Evolutionary conservation across 35 echinoderm and acorn worm species (phyloP).

Genomic region (Ptychodera flava): DNA sequence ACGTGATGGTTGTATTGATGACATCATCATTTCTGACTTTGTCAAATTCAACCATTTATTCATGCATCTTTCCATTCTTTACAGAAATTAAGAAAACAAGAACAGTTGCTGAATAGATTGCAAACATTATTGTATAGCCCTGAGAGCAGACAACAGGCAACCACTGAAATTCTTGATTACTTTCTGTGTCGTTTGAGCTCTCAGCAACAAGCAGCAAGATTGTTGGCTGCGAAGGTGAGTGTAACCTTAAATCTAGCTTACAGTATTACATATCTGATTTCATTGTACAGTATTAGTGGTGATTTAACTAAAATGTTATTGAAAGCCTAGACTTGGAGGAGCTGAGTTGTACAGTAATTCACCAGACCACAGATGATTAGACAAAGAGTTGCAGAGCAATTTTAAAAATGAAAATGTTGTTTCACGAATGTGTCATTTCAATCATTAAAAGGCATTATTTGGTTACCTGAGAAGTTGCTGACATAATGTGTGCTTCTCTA

Average conservation of each 20-base stretch:
- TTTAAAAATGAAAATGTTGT: neutral
- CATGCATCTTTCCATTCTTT: no score
- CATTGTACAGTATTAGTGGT: no score
- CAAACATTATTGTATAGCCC: conserved; percentile 43
- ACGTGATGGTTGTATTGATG: no score
- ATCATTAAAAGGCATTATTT: neutral
- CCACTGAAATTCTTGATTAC: conserved; percentile 74
- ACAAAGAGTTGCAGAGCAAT: neutral
- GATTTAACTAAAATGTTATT: no score
- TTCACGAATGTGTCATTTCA: neutral
- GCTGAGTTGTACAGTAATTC: no score
- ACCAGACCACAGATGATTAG: no score
- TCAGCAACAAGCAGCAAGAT: conserved; percentile 51
- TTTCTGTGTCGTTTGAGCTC: conserved; percentile 68
- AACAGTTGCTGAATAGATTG: conserved; percentile 52
- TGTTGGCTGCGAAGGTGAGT: conserved; percentile 56
- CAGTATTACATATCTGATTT: no score
- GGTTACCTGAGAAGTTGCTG: no score
- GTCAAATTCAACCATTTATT: no score
- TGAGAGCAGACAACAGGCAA: conserved; percentile 38
- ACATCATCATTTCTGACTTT: no score
- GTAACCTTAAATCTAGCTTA: neutral
- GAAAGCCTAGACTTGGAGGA: no score
- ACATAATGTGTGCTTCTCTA: no score
- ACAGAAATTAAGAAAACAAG: conserved; percentile 63